phyloP scores from a whole-genome alignment of 2,797 vertebrate species.

The Diglossa cyanea region DNA sequence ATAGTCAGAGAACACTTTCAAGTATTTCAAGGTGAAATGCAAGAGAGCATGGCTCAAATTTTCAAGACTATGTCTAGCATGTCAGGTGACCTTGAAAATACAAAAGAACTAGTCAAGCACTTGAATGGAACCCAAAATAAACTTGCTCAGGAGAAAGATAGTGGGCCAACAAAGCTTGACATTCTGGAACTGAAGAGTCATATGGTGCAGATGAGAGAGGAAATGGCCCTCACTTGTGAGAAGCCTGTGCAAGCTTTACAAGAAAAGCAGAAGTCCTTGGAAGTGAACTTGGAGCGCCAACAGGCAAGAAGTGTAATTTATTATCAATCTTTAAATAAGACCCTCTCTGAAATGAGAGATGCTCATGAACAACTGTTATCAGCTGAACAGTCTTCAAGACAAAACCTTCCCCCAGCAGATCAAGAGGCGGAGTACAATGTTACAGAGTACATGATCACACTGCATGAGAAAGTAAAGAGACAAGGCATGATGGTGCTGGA shows the following conservation, averaged over 20 bases:
- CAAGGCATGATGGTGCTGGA: slow-evolving; percentile 73
- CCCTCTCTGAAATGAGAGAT: slow-evolving; percentile 71
- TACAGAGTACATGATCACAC: slow-evolving; percentile 56
- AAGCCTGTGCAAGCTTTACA: slow-evolving; percentile 72
- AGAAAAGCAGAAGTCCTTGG: slow-evolving; percentile 70
- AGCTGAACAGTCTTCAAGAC: not conserved
- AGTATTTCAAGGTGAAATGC: slow-evolving; percentile 66
- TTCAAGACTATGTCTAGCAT: slow-evolving; percentile 76
- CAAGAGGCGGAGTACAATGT: slow-evolving; percentile 28
- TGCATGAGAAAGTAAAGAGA: slow-evolving; percentile 72
- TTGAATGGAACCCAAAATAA: slow-evolving; percentile 74
- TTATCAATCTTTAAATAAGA: slow-evolving; percentile 75
- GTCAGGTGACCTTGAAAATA: slow-evolving; percentile 74
- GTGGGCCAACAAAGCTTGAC: slow-evolving; percentile 52
- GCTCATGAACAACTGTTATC: slow-evolving; percentile 61
- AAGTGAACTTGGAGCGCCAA: slow-evolving; percentile 66
- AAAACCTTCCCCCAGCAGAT: not conserved
- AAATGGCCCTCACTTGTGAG: slow-evolving; percentile 63
- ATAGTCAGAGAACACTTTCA: slow-evolving; percentile 69
- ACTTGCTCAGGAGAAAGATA: slow-evolving; percentile 43
- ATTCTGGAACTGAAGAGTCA: slow-evolving; percentile 70
- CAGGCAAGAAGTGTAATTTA: slow-evolving; percentile 49
- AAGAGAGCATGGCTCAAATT: slow-evolving; percentile 73
- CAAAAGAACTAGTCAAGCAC: slow-evolving; percentile 59
- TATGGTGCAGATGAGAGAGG: slow-evolving; percentile 68